Conservation (phyloP, 2,113 vertebrate species). For the Ardeotis arabs region DNA sequence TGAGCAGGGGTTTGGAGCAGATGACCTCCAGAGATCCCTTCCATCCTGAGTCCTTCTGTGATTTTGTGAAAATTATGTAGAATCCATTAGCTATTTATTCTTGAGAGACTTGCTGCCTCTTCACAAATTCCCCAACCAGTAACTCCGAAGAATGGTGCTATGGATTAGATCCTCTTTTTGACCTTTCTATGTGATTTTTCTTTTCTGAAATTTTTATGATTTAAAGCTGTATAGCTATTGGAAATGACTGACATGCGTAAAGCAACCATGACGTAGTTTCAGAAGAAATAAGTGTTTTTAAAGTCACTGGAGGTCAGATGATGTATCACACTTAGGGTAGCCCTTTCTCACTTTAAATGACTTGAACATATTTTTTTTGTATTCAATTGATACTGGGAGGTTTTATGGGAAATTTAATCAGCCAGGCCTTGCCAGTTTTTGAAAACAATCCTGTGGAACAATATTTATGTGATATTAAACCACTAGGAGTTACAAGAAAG, state of each 20-base stretch:
- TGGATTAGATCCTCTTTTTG: neutral
- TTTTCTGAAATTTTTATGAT: neutral
- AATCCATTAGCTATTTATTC: neutral
- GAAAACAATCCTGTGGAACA: neutral
- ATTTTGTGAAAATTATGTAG: neutral
- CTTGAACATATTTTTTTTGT: neutral
- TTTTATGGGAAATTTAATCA: conserved; percentile 19
- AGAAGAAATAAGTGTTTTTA: neutral
- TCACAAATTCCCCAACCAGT: neutral
- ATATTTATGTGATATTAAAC: conserved; percentile 36
- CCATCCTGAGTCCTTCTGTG: neutral
- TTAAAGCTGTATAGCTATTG: neutral
- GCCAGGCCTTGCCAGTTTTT: neutral
- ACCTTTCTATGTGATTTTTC: neutral
- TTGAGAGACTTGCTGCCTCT: neutral
- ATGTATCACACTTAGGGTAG: neutral
- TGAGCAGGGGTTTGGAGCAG: neutral
- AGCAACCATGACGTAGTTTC: neutral
- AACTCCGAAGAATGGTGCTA: neutral
- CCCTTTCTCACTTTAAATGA: neutral
- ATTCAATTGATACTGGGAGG: conserved; percentile 1
- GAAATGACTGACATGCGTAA: neutral
- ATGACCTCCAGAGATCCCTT: neutral
- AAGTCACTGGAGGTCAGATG: neutral
- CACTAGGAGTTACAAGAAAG: neutral